phyloP scores from a whole-genome alignment of 2,113 vertebrate genomes.

The Pachypanchax playfairii region DNA sequence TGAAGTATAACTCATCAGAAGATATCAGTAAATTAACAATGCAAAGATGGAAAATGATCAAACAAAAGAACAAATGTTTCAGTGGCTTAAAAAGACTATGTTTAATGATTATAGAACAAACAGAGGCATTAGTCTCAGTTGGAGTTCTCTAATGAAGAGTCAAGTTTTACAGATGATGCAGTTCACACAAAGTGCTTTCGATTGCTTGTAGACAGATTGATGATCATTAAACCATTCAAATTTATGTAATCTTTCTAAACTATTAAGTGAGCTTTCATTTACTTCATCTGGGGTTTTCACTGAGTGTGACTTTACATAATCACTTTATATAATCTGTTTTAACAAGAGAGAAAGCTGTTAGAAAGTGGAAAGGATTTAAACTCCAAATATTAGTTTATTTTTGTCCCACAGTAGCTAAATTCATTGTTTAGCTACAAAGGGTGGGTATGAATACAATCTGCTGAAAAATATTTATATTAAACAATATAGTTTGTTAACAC shows the following conservation, averaged over 20 bases:
- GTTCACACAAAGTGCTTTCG: slow-evolving; percentile 21
- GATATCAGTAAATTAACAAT: slow-evolving; percentile 1
- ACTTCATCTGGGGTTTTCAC: slow-evolving; percentile 12
- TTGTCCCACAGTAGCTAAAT: not conserved
- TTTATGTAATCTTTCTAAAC: slow-evolving; percentile 33
- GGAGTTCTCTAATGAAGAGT: slow-evolving; percentile 25
- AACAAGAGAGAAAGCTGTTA: not conserved
- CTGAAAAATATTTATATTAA: too few relatives aligned
- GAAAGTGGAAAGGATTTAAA: slow-evolving; percentile 17
- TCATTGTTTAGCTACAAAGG: not conserved
- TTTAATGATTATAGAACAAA: not conserved
- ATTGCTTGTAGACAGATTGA: slow-evolving; percentile 39
- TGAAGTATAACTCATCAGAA: not conserved
- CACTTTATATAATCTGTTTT: slow-evolving; percentile 1
- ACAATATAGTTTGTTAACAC: too few relatives aligned
- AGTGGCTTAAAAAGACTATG: not conserved
- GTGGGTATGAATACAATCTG: too few relatives aligned
- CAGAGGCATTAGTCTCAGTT: slow-evolving; percentile 3
- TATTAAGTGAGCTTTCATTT: slow-evolving; percentile 37
- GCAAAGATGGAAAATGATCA: not conserved
- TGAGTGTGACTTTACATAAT: slow-evolving; percentile 11
- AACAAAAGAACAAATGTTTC: not conserved
- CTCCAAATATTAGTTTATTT: not conserved
- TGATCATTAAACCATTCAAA: slow-evolving; percentile 30
- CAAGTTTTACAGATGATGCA: slow-evolving; percentile 22